Evolutionary conservation across 2,113 vertebrate species (phyloP), one percentile per base, ranked within the genome.

Genomic region (Lota lota): DNA sequence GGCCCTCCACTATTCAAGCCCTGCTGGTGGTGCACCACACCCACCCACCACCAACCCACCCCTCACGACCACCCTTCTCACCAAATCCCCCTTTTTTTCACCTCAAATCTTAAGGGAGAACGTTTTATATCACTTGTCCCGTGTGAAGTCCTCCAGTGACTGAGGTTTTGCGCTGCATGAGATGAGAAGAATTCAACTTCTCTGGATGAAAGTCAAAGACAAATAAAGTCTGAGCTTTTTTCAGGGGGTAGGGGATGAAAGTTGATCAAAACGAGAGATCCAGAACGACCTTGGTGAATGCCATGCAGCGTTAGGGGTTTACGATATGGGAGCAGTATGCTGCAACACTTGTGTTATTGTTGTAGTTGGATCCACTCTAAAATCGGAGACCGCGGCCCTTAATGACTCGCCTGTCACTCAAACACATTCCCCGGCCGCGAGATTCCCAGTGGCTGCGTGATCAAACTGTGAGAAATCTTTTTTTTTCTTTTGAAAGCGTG

Each of bases 301-400:
- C 24, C 20, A 58, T 11, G 36, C 0, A n/a, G 8, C 19, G 61
- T 60, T 59, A 2, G 18, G 10, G 12, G 58, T 18, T 61, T 51
- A 66, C 61, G 0, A n/a, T 22, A 1, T 16, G 11, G n/a, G 24
- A 47, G 54, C 75, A 75, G 60, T 20, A 54, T 70, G 11, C 75
- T 82, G 68, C 67, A 28, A 67, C 74, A 72, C 63, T 70, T 64
- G 74, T 78, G 79, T 85, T 84, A 64, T 80, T 83, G 74, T 78
- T 78, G 75, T 67, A 73, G 73, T 22, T 21, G 57, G 76, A 85
- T 74, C 79, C 73, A 68, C 24, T 24, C 24, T n/a, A n/a, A n/a
- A n/a, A n/a, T n/a, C n/a, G n/a, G n/a, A n/a, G n/a, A n/a, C n/a
- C n/a, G n/a, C n/a, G n/a, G n/a, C n/a, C n/a, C 24, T 24, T 24